These are phyloP conservation scores for Elmis aenea DNA, from an alignment of 2,888 invertebrate species.

Conservation along the genomic window DNA sequence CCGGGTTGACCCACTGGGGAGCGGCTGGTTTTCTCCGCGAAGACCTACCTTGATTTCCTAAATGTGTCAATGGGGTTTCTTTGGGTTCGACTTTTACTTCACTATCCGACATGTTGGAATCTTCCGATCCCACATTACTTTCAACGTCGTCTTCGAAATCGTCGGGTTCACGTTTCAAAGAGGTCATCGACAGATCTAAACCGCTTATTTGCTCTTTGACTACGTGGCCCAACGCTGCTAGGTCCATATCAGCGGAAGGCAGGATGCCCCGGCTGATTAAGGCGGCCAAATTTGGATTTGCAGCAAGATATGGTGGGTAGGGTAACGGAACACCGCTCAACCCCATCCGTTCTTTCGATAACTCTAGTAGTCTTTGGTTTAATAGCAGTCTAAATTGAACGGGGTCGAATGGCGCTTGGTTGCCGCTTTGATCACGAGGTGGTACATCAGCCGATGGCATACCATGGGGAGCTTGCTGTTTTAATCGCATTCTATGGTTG, in stretches of 20 bases:
- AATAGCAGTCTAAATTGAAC: constrained; percentile 85
- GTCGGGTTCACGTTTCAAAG: constrained; percentile 70
- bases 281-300: constrained; percentile 71
- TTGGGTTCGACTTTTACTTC: constrained; percentile 58
- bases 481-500: constrained; percentile 97
- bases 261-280: constrained; percentile 65
- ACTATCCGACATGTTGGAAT: constrained; percentile 51
- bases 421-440: constrained; percentile 65
- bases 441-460: constrained; percentile 57
- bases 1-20: constrained; percentile 96
- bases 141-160: constrained; percentile 76
- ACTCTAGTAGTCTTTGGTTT: constrained; percentile 82
- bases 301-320: constrained; percentile 73
- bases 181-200: constrained; percentile 80
- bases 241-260: constrained; percentile 56
- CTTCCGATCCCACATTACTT: constrained; percentile 70
- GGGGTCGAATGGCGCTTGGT: constrained; percentile 78
- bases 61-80: constrained; percentile 32
- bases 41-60: constrained; percentile 44
- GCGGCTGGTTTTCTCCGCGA: constrained; percentile 90
- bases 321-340: constrained; percentile 70
- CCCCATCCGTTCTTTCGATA: constrained; percentile 81
- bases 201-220: constrained; percentile 79
- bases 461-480: constrained; percentile 79
- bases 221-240: constrained; percentile 53